phyloP scores from a whole-genome alignment of 2,888 invertebrate species.

The Hipparchia semele region DNA sequence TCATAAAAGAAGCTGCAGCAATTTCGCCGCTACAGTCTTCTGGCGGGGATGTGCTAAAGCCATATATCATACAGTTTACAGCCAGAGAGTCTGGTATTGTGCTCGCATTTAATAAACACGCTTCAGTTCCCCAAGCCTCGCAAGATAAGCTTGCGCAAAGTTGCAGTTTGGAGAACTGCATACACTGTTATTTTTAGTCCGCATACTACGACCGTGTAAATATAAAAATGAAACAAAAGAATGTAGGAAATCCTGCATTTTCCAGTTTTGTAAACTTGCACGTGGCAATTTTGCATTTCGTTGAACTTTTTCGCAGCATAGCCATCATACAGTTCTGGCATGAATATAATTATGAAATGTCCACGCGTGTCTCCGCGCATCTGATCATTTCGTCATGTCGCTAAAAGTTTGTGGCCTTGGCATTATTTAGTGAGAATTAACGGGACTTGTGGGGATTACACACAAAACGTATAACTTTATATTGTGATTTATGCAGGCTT shows the following conservation, averaged over 20 bases:
- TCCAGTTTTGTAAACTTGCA: conserved; percentile 17
- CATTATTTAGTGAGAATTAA: too few relatives aligned
- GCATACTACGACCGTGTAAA: conserved; percentile 17
- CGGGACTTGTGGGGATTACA: too few relatives aligned
- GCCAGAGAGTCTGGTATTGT: background rate
- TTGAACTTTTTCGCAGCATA: background rate
- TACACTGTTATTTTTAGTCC: conserved; percentile 8
- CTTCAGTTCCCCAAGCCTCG: conserved; percentile 5
- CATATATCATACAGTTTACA: background rate
- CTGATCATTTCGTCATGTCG: too few relatives aligned
- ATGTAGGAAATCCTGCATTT: conserved; percentile 20
- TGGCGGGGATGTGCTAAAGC: too few relatives aligned
- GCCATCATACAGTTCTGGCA: background rate
- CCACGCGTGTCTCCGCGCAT: too few relatives aligned
- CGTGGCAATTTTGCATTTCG: conserved; percentile 19
- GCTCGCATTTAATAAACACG: conserved; percentile 1
- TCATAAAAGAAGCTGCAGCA: too few relatives aligned
- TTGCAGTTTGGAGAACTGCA: conserved; percentile 3
- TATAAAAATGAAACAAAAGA: conserved; percentile 26
- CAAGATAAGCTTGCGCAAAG: conserved; percentile 17
- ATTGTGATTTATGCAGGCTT: too few relatives aligned
- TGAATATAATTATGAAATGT: background rate
- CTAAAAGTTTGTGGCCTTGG: too few relatives aligned
- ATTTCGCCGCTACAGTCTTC: too few relatives aligned
- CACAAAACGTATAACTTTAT: too few relatives aligned